Percentiles rank a stretch among this genome's conserved stretches.
phyloP scores from a whole-genome alignment of 2,888 invertebrate species.

The Leuctra nigra region DNA sequence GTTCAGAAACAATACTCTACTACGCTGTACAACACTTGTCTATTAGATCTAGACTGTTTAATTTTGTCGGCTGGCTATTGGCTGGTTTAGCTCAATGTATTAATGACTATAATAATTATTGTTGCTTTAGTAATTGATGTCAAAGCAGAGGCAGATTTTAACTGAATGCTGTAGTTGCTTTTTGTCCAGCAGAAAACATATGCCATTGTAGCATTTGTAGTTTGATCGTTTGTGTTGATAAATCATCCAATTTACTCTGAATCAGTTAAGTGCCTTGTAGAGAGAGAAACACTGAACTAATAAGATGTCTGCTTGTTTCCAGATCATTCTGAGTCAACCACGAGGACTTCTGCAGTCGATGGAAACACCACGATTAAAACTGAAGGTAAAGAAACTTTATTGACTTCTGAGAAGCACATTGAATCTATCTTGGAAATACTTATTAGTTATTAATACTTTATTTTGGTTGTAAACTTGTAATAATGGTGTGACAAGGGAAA shows the following conservation, averaged over 20 bases:
- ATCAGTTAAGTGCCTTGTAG: not conserved
- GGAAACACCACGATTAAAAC: constrained; percentile 32
- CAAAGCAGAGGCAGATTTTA: not conserved
- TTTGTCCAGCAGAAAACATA: constrained; percentile 6
- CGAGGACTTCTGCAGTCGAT: constrained; percentile 27
- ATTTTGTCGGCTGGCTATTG: too few relatives aligned
- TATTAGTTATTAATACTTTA: too few relatives aligned
- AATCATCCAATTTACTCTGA: not conserved
- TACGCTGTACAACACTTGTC: too few relatives aligned
- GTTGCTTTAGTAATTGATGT: not conserved
- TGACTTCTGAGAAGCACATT: not conserved
- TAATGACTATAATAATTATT: not conserved
- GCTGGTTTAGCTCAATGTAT: not conserved
- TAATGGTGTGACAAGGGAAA: too few relatives aligned
- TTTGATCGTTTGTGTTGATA: constrained; percentile 1
- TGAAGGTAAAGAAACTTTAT: too few relatives aligned
- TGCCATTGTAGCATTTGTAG: constrained; percentile 2
- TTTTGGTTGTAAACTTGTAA: too few relatives aligned
- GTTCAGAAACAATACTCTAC: not conserved
- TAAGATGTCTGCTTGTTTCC: constrained; percentile 19
- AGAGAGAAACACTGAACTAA: not conserved
- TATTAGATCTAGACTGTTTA: too few relatives aligned
- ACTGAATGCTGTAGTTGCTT: constrained; percentile 24
- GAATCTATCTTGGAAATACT: too few relatives aligned
- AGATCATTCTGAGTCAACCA: constrained; percentile 31